A percentile compares a stretch with the other conserved stretches of the same genome.
Evolutionary conservation across 2,888 invertebrate genomes (phyloP).

Genomic region (Gortyna flavago): DNA sequence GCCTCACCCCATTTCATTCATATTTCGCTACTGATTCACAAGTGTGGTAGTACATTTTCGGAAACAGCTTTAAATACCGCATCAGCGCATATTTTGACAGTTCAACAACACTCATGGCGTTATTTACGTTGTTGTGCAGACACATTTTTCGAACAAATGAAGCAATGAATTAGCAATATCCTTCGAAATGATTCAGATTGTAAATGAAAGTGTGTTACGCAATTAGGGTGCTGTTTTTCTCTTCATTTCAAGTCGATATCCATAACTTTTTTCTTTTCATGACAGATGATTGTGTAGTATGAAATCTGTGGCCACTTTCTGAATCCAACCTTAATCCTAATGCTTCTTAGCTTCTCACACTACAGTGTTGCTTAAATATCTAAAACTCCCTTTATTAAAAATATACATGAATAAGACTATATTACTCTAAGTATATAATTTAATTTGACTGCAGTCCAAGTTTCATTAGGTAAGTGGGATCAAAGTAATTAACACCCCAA

Average conservation of each 20-base stretch:
- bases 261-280: constrained; percentile 24
- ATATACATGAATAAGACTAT: background rate
- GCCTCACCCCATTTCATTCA: background rate
- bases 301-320: constrained; percentile 49
- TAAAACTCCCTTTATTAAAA: background rate
- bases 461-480: constrained; percentile 32
- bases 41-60: background rate
- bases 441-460: constrained; percentile 11
- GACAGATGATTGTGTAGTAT: constrained; percentile 24
- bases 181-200: background rate
- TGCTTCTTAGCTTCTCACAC: constrained; percentile 84
- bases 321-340: constrained; percentile 65
- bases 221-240: background rate
- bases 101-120: background rate
- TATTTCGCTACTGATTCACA: background rate
- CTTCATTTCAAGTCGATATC: background rate
- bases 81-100: background rate
- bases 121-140: background rate
- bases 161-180: background rate
- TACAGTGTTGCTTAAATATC: constrained; percentile 68
- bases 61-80: background rate
- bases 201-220: background rate
- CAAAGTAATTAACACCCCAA: constrained; percentile 1
- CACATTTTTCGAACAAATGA: background rate
- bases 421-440: constrained; percentile 7